Percentiles rank a stretch among this genome's conserved stretches.
These are phyloP conservation scores for Lepidonotus clava DNA, from an alignment of 2,888 invertebrate species.

Conservation along the genomic window DNA sequence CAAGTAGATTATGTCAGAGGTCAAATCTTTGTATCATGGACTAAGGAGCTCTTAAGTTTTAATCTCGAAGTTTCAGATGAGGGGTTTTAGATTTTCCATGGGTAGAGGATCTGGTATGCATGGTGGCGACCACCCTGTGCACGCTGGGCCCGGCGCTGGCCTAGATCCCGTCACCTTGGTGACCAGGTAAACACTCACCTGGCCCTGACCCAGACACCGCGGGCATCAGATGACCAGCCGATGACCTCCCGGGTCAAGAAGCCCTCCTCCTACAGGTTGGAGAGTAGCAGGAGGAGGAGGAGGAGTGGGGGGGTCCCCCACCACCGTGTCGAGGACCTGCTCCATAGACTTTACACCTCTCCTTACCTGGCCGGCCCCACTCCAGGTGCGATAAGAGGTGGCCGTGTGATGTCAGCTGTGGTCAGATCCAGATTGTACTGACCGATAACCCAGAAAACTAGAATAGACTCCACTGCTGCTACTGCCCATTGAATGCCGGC, in stretches of 20 bases:
- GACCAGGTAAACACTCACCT: conserved; percentile 43
- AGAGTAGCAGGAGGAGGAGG: not conserved
- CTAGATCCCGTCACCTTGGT: conserved; percentile 42
- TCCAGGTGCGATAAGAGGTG: conserved; percentile 12
- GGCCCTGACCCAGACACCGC: not conserved
- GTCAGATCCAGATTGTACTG: conserved; percentile 30
- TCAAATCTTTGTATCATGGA: too few relatives aligned
- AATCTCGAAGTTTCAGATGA: too few relatives aligned
- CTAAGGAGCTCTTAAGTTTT: too few relatives aligned
- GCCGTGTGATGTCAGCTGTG: conserved; percentile 46
- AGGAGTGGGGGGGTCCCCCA: too few relatives aligned
- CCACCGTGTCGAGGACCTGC: too few relatives aligned
- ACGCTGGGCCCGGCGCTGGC: too few relatives aligned
- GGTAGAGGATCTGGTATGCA: too few relatives aligned
- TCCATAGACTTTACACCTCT: conserved; percentile 29
- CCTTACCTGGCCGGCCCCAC: not conserved
- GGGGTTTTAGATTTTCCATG: too few relatives aligned
- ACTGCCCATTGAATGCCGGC: not conserved
- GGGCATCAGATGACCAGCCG: conserved; percentile 33
- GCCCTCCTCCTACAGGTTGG: not conserved
- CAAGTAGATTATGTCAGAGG: too few relatives aligned
- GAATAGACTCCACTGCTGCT: too few relatives aligned
- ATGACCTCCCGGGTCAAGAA: conserved; percentile 31
- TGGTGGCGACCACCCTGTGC: not conserved
- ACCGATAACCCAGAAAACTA: conserved; percentile 49